phyloP scores from a whole-genome alignment of 2,113 vertebrate species.

The Oryzias curvinotus region DNA sequence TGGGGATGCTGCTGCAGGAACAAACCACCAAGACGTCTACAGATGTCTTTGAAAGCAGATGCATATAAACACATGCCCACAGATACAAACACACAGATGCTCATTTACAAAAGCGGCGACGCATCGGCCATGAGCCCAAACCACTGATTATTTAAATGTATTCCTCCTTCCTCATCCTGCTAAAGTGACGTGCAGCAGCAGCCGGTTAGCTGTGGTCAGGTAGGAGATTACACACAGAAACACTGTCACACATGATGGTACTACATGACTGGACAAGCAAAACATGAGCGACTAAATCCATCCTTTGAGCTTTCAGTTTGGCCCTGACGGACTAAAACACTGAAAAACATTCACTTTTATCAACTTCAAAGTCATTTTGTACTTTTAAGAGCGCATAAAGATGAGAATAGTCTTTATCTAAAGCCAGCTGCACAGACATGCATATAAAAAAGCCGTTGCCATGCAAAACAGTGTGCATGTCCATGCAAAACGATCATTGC shows the following conservation, averaged over 20 bases:
- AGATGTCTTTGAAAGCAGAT: conserved; percentile 60
- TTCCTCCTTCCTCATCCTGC: conserved; percentile 65
- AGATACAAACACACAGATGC: conserved; percentile 52
- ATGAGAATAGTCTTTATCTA: conserved; percentile 38
- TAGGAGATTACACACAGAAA: conserved; percentile 60
- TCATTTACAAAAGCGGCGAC: conserved; percentile 68
- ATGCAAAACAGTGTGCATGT: too few relatives aligned
- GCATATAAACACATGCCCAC: conserved; percentile 30
- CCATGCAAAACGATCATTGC: too few relatives aligned
- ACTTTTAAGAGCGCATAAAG: conserved; percentile 41
- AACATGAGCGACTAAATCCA: conserved; percentile 29
- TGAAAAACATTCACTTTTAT: conserved; percentile 3
- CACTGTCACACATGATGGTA: conserved; percentile 42
- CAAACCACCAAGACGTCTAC: conserved; percentile 55
- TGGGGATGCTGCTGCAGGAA: conserved; percentile 38
- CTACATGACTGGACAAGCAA: conserved; percentile 31
- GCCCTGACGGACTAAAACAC: conserved; percentile 2
- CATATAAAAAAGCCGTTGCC: neutral
- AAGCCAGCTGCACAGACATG: conserved; percentile 37
- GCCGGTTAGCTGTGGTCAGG: conserved; percentile 63
- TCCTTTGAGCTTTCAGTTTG: conserved; percentile 11
- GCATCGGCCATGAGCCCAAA: conserved; percentile 68
- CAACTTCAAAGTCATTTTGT: too few relatives aligned
- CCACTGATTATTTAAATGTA: conserved; percentile 74
- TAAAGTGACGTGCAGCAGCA: conserved; percentile 43